Evolutionary conservation across 92 coral and sea anemone species (phyloP), one percentile per base, ranked within the genome.

Genomic region (Phenganax subtilis): DNA sequence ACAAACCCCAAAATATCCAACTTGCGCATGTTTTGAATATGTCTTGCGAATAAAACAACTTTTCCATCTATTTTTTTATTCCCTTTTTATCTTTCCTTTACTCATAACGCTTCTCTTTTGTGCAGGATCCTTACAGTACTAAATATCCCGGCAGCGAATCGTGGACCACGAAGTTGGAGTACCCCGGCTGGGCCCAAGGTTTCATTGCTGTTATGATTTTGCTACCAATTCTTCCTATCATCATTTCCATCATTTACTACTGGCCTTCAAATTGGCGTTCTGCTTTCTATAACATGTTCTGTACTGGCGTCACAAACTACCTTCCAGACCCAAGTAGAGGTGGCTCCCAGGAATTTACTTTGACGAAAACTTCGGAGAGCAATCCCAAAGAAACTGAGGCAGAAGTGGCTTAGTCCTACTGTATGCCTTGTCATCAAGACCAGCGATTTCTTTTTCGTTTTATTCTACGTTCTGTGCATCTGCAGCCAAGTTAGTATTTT

Each of bases 221-320:
- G 61, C 60, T 75, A n/a, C 80, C 80, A 14, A 75, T 75, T 14
- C 47, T 55, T 4, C 80, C 80, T 6, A 75, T 75, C 51, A n/a
- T 75, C 62, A 51, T 75, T 58, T 75, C 17, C 80, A 75, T 75
- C 80, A 55, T 75, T 27, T 75, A 75, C 60, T 55, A 75, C 47
- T 75, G 80, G 80, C 80, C 80, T 30, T 55, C 63, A 30, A 75
- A 75, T 51, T 75, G 80, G 80, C 80, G 80, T 55, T 51, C 80
- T 25, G 31, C 80, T 12, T 75, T 75, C 80, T 75, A 75, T 58
- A 57, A 75, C 80, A 55, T 51, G 64, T 75, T 75, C 29, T 75
- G 80, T 58, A 75, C 64, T 20, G 80, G 80, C 3, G 25, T 75
- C 5, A 75, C 80, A 10, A 75, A 75, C 27, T 75, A 75, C 80